Conservation (phyloP, 2,888 invertebrate species). For the Apamea epomidion region DNA sequence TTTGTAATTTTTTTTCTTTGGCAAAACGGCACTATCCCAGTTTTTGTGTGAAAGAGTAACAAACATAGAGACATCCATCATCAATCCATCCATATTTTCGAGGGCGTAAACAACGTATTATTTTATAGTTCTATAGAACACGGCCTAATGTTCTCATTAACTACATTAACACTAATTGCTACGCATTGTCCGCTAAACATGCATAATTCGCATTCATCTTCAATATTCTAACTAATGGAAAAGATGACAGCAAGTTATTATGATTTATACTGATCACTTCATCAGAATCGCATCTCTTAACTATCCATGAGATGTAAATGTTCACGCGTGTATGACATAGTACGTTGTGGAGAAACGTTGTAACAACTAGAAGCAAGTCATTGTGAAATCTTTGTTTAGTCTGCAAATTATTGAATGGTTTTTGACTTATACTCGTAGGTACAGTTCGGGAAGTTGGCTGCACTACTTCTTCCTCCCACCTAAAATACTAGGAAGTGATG, state of each 20-base stretch:
- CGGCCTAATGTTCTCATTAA: not conserved
- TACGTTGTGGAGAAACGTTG: conserved; percentile 5
- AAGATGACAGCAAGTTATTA: conserved; percentile 30
- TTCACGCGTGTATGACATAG: not conserved
- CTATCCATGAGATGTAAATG: conserved; percentile 26
- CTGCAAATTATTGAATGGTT: not conserved
- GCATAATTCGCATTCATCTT: not conserved
- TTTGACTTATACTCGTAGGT: not conserved
- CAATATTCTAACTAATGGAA: conserved; percentile 26
- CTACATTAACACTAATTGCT: not conserved
- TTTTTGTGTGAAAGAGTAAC: no score
- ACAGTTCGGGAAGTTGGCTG: not conserved
- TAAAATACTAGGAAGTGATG: not conserved
- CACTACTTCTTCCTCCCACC: not conserved
- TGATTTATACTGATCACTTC: conserved; percentile 42
- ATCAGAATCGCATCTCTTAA: conserved; percentile 18
- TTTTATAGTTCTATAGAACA: no score
- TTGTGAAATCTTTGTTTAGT: not conserved
- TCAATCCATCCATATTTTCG: no score
- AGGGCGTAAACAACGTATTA: not conserved
- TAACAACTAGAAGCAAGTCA: not conserved
- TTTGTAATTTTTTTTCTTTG: no score
- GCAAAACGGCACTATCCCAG: no score
- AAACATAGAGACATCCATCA: no score
- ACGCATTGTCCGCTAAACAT: not conserved